Evolutionary conservation across 2,797 vertebrate species (phyloP).

Genomic region (Chlorospingus semifuscus): DNA sequence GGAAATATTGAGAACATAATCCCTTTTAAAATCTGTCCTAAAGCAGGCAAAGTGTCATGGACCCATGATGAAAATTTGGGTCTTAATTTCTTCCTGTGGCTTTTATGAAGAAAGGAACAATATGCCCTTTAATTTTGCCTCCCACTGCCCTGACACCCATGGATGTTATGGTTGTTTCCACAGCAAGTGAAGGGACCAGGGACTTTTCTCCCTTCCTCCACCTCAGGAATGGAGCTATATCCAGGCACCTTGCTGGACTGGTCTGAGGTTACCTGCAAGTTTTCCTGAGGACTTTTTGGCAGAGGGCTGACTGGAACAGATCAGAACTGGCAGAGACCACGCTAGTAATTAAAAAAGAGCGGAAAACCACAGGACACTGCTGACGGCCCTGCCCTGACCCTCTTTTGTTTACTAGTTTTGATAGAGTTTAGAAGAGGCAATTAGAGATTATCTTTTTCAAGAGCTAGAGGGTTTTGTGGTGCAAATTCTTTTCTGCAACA

Average conservation of each 20-base stretch:
- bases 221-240: neutral
- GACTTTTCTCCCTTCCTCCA: neutral
- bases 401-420: neutral
- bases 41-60: neutral
- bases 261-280: neutral
- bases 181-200: accelerated
- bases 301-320: neutral
- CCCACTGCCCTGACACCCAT: neutral
- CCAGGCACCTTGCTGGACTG: neutral
- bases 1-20: neutral
- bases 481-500: neutral
- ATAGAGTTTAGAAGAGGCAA: neutral
- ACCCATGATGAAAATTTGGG: neutral
- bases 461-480: neutral
- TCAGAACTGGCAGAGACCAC: neutral
- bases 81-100: neutral
- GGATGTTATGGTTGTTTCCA: neutral
- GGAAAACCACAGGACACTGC: neutral
- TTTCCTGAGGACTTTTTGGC: neutral
- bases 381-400: neutral
- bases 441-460: neutral
- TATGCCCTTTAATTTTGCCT: neutral
- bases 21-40: neutral
- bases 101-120: neutral
- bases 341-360: neutral